Base-by-base conservation (phyloP, 2,888 invertebrate genomes). In the Unio delphinus region DNA sequence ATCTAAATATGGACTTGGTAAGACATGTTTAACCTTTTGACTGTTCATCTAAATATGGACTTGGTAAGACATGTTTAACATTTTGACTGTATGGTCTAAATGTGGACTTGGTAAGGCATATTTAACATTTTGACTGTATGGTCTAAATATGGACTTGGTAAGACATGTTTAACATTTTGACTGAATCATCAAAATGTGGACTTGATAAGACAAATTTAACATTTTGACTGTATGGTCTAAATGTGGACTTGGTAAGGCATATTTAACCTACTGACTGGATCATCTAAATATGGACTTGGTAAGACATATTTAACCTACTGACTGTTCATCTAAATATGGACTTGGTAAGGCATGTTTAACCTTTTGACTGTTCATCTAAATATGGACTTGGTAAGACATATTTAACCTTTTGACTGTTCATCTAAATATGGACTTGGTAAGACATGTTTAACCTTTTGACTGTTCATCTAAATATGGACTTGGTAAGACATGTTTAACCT, bases 241-340 rank as follows among this genome's bases (percentile, higher is more conserved):
- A 99, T 90, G 98, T 99, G 3, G 99, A 99, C 92, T 93, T 99
- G 78, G 91, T 91, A 68, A 80, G 83, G 72, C 11, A 45, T 45
- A 11, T 45, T 45, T 15, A 45, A 45, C 8, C 34, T 34, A 1
- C 90, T 99, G 99, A 89, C 92, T 99, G 64, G 64, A 99, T 89
- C 99, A 99, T 0, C 92, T 98, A 34, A 99, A 99, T 90, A 98
- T 99, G 3, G 99, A 99, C 92, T 93, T 99, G 78, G 91, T 91
- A 68, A 80, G 83, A 71, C 11, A 45, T 45, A 11, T 45, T 45
- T 15, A 45, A 45, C 8, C 34, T 34, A 1, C 8, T 34, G 34
- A 34, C 34, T 34, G 34, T 34, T 99, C 89, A 99, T 0, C 92
- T 98, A 34, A 99, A 99, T 90, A 98, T 99, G 3, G 99, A 99